These are phyloP conservation scores for Aphaenogaster floridana DNA, from an alignment of 1,140 invertebrate species.

Conservation along the genomic window DNA sequence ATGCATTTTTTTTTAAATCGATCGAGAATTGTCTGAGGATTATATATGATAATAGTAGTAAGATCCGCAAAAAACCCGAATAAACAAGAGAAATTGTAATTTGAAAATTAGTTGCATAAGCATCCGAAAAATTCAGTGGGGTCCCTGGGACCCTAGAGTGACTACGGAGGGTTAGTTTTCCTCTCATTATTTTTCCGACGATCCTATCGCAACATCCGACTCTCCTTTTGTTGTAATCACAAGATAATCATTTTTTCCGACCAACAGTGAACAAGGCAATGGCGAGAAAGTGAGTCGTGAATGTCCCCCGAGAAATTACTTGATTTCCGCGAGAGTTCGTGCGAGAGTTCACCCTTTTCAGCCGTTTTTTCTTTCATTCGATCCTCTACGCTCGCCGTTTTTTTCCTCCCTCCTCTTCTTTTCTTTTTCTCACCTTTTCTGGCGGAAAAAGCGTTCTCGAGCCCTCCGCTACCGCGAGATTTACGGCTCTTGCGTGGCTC, in stretches of 20 bases:
- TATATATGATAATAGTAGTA: no score
- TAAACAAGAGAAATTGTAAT: no score
- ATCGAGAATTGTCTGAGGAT: no score
- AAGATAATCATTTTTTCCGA: constrained; percentile 7
- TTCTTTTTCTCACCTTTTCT: constrained; percentile 19
- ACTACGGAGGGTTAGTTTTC: background rate
- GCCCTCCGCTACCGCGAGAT: constrained; percentile 58
- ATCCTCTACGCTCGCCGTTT: background rate
- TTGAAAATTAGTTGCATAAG: no score
- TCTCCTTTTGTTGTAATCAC: background rate
- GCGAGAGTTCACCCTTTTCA: constrained; percentile 10
- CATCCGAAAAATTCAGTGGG: no score
- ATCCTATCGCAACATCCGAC: background rate
- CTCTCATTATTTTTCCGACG: background rate
- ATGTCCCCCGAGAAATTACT: constrained; percentile 71
- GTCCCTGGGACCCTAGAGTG: no score
- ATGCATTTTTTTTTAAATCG: no score
- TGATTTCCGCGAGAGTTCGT: constrained; percentile 47
- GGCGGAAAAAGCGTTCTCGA: constrained; percentile 45
- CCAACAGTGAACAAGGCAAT: background rate
- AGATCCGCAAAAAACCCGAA: no score
- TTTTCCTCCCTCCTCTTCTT: background rate
- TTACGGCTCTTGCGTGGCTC: constrained; percentile 63
- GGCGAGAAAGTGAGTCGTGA: background rate
- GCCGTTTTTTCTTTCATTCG: constrained; percentile 2